Evolutionary conservation across 2,888 invertebrate species (phyloP), one percentile per base, ranked within the genome.

Genomic region (Heteromyza rotundicornis): DNA sequence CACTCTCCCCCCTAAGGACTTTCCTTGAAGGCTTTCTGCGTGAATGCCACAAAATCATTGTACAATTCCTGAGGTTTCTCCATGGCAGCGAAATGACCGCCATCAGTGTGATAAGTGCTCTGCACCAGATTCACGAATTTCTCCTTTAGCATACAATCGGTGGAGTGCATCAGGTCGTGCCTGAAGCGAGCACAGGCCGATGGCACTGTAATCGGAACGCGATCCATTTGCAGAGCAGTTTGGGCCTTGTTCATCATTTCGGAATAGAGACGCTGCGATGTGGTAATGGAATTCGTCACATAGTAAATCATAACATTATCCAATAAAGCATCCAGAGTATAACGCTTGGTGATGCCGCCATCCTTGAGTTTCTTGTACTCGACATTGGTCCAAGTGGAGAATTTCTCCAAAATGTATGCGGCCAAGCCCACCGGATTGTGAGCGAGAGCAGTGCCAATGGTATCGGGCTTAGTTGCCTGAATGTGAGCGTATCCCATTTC

Each of bases 401-500:
- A 95, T 78, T 96, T 96, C 75, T 97, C 96, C 12, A 97, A 80
- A 58, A 96, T 91, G 75, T 96, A 96, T 0, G 92, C 92, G 0
- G 95, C 95, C 62, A 97, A 82, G 0, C 95, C 96, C 0, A 90
- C 87, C 0, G 97, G 96, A 67, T 79, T 82, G 32, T 80, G 67
- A 1, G 74, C 60, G 40, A 83, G 64, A 0, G 71, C 80, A n/a
- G 70, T 72, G 57, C 94, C 95, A 68, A 94, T 84, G 0, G 95
- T 94, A 75, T 96, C 95, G 12, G 96, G 95, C 79, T 94, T 95
- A 0, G 94, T 93, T 0, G 92, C 88, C 79, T 96, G 95, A 1
- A 95, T 71, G 75, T 95, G 94, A 67, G 91, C 75, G 71, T 89
- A 89, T 1, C 89, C 89, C 16, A 70, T 70, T 75, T 89, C 88